A percentile compares a stretch with the other conserved stretches of the same genome.
Conservation (phyloP, 2,888 invertebrate genomes). For the Elgonia sp. region DNA sequence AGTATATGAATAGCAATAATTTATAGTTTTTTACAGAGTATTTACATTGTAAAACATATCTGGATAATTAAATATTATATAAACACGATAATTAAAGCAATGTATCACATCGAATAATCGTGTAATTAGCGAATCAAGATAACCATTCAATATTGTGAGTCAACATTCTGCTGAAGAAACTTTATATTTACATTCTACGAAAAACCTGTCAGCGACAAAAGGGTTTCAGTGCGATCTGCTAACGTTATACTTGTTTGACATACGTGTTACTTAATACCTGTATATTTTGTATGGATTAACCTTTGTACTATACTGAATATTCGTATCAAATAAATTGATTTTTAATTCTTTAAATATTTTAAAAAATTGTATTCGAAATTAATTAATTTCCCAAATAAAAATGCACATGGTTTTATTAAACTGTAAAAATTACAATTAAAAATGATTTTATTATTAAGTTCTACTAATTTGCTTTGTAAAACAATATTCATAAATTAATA, state of each 20-base stretch:
- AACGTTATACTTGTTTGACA: conserved; percentile 59
- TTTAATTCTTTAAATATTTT: too few species aligned
- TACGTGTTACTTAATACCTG: conserved; percentile 60
- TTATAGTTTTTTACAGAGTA: background rate
- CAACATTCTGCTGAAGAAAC: conserved; percentile 68
- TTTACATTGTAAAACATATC: background rate
- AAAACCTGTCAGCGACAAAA: conserved; percentile 60
- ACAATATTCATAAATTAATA: too few species aligned
- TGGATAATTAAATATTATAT: background rate
- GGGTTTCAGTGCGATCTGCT: conserved; percentile 63
- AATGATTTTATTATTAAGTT: too few species aligned
- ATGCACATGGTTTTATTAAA: too few species aligned
- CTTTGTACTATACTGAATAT: background rate
- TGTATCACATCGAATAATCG: background rate
- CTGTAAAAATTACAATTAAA: too few species aligned
- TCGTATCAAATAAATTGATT: too few species aligned
- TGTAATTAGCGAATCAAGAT: conserved; percentile 34
- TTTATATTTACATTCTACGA: conserved; percentile 59
- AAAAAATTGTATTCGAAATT: too few species aligned
- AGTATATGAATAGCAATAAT: too few species aligned
- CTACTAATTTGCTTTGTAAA: too few species aligned
- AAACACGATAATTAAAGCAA: too few species aligned
- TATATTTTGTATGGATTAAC: conserved; percentile 49
- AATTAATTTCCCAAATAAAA: too few species aligned
- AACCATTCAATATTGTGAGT: conserved; percentile 48